Conservation (phyloP, 1,140 invertebrate genomes). For the Drosophila watanabei region DNA sequence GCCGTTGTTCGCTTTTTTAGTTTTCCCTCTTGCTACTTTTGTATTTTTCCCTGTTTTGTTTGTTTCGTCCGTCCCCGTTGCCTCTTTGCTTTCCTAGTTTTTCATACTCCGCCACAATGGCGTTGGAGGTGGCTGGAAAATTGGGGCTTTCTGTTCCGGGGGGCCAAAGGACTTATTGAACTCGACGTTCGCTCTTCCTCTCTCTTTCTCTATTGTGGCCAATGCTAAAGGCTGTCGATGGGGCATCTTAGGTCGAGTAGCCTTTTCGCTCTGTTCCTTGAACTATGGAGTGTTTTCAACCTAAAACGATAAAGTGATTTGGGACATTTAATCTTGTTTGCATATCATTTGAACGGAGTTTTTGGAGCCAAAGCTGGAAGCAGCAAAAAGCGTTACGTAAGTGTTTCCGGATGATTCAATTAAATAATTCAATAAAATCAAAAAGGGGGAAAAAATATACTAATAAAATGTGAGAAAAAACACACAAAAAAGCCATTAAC, state of each 20-base stretch:
- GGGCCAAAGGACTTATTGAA: constrained; percentile 43
- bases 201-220: constrained; percentile 28
- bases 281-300: constrained; percentile 36
- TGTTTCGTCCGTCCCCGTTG: constrained; percentile 9
- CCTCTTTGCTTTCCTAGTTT: constrained; percentile 39
- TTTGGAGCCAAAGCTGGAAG: neutral
- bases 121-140: constrained; percentile 35
- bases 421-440: constrained; percentile 8
- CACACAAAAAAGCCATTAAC: neutral
- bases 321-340: constrained; percentile 27
- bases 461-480: neutral
- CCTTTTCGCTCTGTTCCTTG: constrained; percentile 29
- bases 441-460: neutral
- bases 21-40: constrained; percentile 40
- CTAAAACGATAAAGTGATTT: constrained; percentile 11
- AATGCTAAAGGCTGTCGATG: constrained; percentile 43
- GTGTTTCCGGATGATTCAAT: constrained; percentile 11
- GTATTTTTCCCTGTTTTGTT: constrained; percentile 49
- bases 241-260: constrained; percentile 43
- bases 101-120: constrained; percentile 45
- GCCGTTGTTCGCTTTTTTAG: constrained; percentile 23
- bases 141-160: constrained; percentile 34
- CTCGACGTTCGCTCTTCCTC: neutral
- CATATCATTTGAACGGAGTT: constrained; percentile 9
- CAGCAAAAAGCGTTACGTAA: neutral